phyloP scores from a whole-genome alignment of 2,888 invertebrate genomes.

The Tineola bisselliella region DNA sequence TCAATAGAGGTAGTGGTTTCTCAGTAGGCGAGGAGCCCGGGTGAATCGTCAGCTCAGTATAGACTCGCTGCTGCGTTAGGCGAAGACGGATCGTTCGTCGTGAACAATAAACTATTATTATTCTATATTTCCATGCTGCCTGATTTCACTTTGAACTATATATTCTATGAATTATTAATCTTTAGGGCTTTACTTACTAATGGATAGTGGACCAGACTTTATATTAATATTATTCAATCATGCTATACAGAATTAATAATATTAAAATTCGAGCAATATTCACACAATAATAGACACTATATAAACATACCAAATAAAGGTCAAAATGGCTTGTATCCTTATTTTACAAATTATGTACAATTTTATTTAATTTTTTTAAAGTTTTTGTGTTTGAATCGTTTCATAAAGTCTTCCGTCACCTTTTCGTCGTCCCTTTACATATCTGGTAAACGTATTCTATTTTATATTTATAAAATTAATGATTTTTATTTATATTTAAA shows the following conservation, averaged over 20 bases:
- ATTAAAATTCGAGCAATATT: conserved; percentile 16
- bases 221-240: not conserved
- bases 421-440: conserved; percentile 48
- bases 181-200: no score
- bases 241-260: conserved; percentile 4
- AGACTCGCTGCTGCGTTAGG: no score
- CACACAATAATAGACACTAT: conserved; percentile 36
- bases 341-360: conserved; percentile 37
- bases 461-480: no score
- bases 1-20: no score
- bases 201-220: no score
- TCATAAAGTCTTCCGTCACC: conserved; percentile 32
- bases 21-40: no score
- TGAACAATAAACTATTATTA: no score
- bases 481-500: not conserved
- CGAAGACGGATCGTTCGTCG: no score
- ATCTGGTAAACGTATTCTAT: conserved; percentile 32
- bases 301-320: conserved; percentile 56
- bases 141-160: no score
- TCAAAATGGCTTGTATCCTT: not conserved
- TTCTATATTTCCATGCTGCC: no score
- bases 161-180: no score
- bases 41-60: no score
- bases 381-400: conserved; percentile 41
- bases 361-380: conserved; percentile 27